Base-by-base conservation (phyloP, 2,113 vertebrate genomes). In the Gavia stellata region DNA sequence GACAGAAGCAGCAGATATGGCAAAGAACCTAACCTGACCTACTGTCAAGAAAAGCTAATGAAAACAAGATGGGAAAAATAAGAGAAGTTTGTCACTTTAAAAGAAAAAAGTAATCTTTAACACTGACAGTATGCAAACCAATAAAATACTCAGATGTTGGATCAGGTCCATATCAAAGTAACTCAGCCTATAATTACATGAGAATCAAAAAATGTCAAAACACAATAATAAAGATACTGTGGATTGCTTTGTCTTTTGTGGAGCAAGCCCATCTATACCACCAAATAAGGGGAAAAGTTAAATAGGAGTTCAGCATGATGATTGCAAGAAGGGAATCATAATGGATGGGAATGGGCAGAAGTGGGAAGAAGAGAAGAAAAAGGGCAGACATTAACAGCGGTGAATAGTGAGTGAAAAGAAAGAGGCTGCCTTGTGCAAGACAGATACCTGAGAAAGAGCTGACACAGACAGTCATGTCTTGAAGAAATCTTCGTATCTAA, bases 191-290 rank as follows among this genome's bases (percentile, higher is more conserved):
- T 87, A 95, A 96, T 85, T 87, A 73, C 58, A 62, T 38, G 58
- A 81, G 55, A 90, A 92, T 85, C 49, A 89, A 93, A 93, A 94
- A 92, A 65, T 47, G n/a, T 71, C 86, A 94, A 94, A 96, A 82
- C 1, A 8, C 6, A 13, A 81, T 66, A 87, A 77, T 86, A 82
- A 95, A 77, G 89, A 94, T 59, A 87, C 28, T 40, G 36, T 56
- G 62, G 58, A 58, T 14, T 55, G 11, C 38, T 91, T 88, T 81
- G 62, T 73, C 53, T 75, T 88, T 61, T 77, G 84, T 90, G n/a
- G 33, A 77, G 71, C 55, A 66, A 81, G n/a, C 25, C 70, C 56
- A 79, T 81, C 66, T 17, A 36, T 44, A 38, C 68, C 61, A 93
- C 86, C 83, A 96, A 94, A 96, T 90, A 95, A 85, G 86, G 93